Evolutionary conservation across 1,140 invertebrate species (phyloP), one percentile per base, ranked within the genome.

Genomic region (Notospermus geniculatus): DNA sequence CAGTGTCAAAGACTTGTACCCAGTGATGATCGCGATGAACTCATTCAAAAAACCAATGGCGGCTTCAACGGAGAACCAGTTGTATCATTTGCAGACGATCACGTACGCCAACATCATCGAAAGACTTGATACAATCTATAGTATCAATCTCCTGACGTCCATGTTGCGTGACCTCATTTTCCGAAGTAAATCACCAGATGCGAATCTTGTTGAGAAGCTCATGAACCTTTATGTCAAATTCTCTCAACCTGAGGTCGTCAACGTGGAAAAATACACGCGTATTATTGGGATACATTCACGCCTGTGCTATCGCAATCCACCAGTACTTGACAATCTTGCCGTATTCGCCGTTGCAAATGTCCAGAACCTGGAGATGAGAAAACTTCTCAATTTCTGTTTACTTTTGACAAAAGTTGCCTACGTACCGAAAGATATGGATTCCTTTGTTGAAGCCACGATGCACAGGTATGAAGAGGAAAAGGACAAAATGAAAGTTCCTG

Each of bases 31-130:
- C 29, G 65, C 55, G 23, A 36, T 67, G n/a, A 57, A 64, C 39
- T 56, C 60, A 22, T 61, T 67, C 52, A 53, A 62, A 39, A 43
- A 57, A 5, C 62, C 65, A 19, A 61, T 62, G 62, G 50, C 54
- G 1, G 54, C 62, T 11, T 29, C 46, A n/a, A 30, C 64, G 54
- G 58, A 67, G 27, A 53, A 36, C 36, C 65, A 67, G 62, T 57
- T 62, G 28, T 36, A 36, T 27, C 43, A 53, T 13, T 19, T 60
- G 19, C 58, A 60, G 45, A 53, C 45, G 1, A 22, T 29, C 4
- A 19, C 52, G 2, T 23, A 60, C 11, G 29, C 46, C 17, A 60
- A 53, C 19, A 53, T 60, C 19, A 32, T 27, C 2, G 30, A 30
- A 23, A 27, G 32, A 60, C 13, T 60, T 13, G 43, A 60, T 30